Conservation (phyloP, 2,888 invertebrate genomes). For the Leucoma salicis region DNA sequence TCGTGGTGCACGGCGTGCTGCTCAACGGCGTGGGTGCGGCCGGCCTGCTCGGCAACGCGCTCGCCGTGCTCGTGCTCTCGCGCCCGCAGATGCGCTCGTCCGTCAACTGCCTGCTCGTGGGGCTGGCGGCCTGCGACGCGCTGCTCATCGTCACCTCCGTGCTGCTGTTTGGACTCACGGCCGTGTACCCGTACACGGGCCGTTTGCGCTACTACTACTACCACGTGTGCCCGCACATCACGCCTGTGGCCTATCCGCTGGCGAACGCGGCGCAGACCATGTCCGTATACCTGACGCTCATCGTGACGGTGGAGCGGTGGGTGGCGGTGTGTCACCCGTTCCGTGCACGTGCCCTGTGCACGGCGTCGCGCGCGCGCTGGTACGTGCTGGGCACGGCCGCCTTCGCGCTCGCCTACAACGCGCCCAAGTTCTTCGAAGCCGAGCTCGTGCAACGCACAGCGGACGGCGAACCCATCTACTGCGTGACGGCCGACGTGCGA, state of each 20-base stretch:
- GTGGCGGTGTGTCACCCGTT: constrained; percentile 96
- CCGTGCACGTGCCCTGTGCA: constrained; percentile 93
- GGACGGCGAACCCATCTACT: constrained; percentile 83
- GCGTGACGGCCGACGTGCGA: constrained; percentile 85
- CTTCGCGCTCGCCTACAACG: constrained; percentile 92
- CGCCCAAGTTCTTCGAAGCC: constrained; percentile 90
- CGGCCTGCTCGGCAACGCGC: constrained; percentile 94
- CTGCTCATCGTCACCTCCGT: constrained; percentile 93
- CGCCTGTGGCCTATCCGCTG: constrained; percentile 90
- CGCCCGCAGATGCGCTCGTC: constrained; percentile 97
- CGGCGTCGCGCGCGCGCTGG: constrained; percentile 91
- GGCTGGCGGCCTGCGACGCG: constrained; percentile 96
- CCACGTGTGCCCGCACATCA: constrained; percentile 90
- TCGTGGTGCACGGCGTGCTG: constrained; percentile 91
- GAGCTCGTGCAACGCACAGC: constrained; percentile 69
- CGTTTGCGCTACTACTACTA: constrained; percentile 89
- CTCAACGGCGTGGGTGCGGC: constrained; percentile 90
- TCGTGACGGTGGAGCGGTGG: constrained; percentile 96
- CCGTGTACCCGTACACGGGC: constrained; percentile 91
- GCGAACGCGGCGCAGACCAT: constrained; percentile 95
- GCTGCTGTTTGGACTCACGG: constrained; percentile 92
- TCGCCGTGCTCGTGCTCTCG: constrained; percentile 94
- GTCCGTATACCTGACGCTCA: constrained; percentile 94
- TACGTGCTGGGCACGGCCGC: constrained; percentile 92
- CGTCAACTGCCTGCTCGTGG: constrained; percentile 96